Base-by-base conservation (phyloP, 1,140 invertebrate genomes). In the Macrostomum lignano region DNA sequence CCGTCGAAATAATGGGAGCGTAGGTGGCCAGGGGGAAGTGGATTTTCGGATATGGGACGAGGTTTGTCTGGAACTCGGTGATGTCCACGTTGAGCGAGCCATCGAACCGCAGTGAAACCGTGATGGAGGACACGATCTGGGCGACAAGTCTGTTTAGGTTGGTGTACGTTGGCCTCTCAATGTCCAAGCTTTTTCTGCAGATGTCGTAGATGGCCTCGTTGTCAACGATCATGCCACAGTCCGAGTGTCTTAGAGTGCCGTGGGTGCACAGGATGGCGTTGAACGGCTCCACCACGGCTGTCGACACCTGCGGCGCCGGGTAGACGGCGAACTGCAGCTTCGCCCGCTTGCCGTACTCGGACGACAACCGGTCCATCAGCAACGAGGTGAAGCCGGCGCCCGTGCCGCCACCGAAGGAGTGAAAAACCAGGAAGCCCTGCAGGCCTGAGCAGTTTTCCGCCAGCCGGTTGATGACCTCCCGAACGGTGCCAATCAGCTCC, bases 341-440 rank as follows among this genome's bases (percentile, higher is more conserved):
- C 7, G 42, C 36, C 31, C 44, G 43, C 13, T 29, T 38, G 24
- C 52, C 52, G 30, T 42, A 44, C 26, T 45, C 43, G 38, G 72
- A 68, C 17, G 70, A 73, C n/a, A 77, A 61, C 38, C 72, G 61
- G 56, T 77, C 74, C 73, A 77, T 76, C 25, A 77, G 60, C 25
- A 77, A 55, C 0, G 73, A 74, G 6, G 73, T 73, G 54, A 77
- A 77, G 3, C 74, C 74, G n/a, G 72, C 74, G 7, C 74, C 73
- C 38, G 74, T 77, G 25, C 73, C 73, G 24, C 76, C 76, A 28
- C 75, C 76, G 48, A 79, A 77, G 0, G 73, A 73, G 51, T 76
- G 73, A 53, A 77, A 77, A 36, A 58, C 51, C 2, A 59, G 37
- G 32, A 58, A 58, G 26, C 70, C 70, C 57, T 72, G 69, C 1